Conservation (phyloP, 2,113 vertebrate species). For the Aptenodytes forsteri region DNA sequence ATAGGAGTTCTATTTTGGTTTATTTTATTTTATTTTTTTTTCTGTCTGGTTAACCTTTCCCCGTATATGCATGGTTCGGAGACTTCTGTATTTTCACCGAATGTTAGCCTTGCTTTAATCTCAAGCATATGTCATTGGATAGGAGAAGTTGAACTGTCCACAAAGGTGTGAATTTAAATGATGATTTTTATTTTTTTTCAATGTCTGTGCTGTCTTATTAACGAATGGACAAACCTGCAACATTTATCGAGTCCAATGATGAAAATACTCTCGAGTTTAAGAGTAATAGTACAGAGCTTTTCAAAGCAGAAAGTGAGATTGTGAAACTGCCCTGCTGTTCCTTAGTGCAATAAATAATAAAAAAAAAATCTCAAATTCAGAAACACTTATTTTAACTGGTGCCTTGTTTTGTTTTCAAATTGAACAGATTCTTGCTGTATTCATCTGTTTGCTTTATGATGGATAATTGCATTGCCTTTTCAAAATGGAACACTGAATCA, state of each 20-base stretch:
- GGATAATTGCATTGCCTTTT: neutral
- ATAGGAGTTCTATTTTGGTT: neutral
- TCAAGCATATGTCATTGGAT: constrained; percentile 17
- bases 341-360: constrained; percentile 78
- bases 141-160: constrained; percentile 48
- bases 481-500: neutral
- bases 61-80: constrained; percentile 58
- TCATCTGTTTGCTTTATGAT: neutral
- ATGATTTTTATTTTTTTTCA: constrained; percentile 29
- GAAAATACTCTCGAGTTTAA: constrained; percentile 52
- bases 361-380: constrained; percentile 50
- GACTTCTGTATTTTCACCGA: constrained; percentile 38
- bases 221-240: constrained; percentile 21
- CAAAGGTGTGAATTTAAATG: constrained; percentile 52
- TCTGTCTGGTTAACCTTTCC: constrained; percentile 26
- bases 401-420: constrained; percentile 36
- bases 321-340: constrained; percentile 74
- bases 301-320: constrained; percentile 50
- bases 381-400: constrained; percentile 34
- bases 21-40: neutral
- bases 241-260: constrained; percentile 25
- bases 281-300: constrained; percentile 46
- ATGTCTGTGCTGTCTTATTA: constrained; percentile 44
- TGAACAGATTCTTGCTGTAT: neutral
- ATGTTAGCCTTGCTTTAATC: constrained; percentile 55